Base-by-base conservation (phyloP, 2,113 vertebrate species). In the Columba livia region DNA sequence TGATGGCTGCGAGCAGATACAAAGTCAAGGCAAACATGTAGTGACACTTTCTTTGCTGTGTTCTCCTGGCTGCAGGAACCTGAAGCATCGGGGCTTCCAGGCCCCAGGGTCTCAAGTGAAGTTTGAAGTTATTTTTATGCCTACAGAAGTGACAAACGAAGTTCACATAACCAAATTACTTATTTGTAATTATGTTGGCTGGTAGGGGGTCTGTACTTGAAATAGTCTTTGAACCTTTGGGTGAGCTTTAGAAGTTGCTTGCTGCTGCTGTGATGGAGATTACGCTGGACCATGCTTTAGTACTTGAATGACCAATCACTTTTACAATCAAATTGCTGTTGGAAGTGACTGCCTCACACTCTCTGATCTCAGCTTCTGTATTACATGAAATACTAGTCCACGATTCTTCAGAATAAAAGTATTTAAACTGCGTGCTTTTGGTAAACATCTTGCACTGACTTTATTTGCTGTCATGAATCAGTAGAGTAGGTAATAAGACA, bases 91-190 rank as follows among this genome's bases (percentile, higher is more conserved):
- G 25, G 65, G 12, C 28, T 71, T 64, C 32, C 9, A 31, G 73
- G 28, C 18, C 38, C 15, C 2, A 0, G 60, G 24, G 11, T 29
- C 48, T 60, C 23, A 20, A 23, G 34, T 12, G 53, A 57, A 38
- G 18, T 28, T 64, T 50, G 29, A 71, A 61, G 13, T 69, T 62
- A 4, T 8, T 31, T 71, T 79, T 5, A 1, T 34, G 70, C 18
- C 10, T 34, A 9, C 14, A 2, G 24, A 42, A 84, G 42, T 21
- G 65, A 26, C 0, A 2, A 50, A 9, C 5, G 12, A 31, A 69
- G 26, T 44, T 90, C 2, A 0, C 15, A 0, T 44, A 26, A 58
- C 25, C 9, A 10, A 29, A 29, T 54, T 23, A 15, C 6, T 11
- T 28, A 7, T 26, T 48, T 48, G 6, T 53, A 28, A 81, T 54